phyloP scores from a whole-genome alignment of 2,797 vertebrate species.

The Morus bassanus region DNA sequence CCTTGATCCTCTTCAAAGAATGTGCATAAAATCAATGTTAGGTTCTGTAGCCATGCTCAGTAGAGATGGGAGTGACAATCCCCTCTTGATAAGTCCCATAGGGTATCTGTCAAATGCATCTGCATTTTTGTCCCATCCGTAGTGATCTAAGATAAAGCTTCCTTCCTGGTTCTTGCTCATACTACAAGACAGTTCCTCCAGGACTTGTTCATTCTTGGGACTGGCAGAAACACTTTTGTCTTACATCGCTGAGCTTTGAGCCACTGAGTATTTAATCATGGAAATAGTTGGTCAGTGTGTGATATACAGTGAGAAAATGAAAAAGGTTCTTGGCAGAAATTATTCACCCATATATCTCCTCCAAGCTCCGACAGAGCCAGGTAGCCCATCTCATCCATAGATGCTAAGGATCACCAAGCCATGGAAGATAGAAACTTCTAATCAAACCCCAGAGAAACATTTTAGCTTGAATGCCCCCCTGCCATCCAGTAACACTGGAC shows the following conservation, averaged over 20 bases:
- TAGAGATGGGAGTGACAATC: not conserved
- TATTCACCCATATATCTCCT: not conserved
- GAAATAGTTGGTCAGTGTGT: not conserved
- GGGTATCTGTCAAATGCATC: not conserved
- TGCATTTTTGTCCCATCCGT: not conserved
- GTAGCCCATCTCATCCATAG: not conserved
- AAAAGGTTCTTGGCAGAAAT: not conserved
- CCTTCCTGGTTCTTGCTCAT: rapidly evolving
- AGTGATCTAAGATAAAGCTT: not conserved
- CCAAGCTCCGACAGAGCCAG: not conserved
- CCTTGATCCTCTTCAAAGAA: not conserved
- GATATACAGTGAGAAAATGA: not conserved
- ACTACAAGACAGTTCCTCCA: not conserved
- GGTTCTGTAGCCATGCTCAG: not conserved
- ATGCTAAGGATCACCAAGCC: too few species aligned
- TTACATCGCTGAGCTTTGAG: not conserved
- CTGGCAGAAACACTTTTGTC: not conserved
- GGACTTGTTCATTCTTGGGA: not conserved
- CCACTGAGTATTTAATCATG: not conserved
- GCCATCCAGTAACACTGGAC: too few species aligned
- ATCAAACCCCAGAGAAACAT: not conserved
- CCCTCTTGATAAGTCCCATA: rapidly evolving
- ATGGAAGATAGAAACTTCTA: not conserved
- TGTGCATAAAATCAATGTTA: not conserved
- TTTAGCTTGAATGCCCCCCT: not conserved